Conservation (phyloP, 2,888 invertebrate species). For the Muschampia plurimacula region DNA sequence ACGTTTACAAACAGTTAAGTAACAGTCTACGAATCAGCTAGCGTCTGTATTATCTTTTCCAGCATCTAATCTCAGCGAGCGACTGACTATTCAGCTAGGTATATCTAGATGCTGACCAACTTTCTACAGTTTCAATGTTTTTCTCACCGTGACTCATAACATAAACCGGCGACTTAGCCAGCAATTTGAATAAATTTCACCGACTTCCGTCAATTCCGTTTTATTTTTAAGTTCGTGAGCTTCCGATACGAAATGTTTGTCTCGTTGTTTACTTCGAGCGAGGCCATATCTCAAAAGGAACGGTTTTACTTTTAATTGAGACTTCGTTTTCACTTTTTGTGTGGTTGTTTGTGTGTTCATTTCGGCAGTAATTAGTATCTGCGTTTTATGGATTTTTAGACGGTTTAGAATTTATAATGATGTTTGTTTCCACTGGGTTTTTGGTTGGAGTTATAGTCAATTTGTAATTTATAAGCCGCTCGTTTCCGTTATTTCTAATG, state of each 20-base stretch:
- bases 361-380: not conserved
- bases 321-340: not conserved
- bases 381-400: not conserved
- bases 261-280: not conserved
- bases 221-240: not conserved
- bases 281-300: not conserved
- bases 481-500: no score
- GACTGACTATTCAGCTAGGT: not conserved
- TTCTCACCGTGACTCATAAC: slow-evolving; percentile 25
- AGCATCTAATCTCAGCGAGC: not conserved
- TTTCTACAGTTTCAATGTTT: slow-evolving; percentile 28
- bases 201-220: not conserved
- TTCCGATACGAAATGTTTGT: slow-evolving; percentile 4
- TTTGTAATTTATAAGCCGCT: not conserved
- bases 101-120: slow-evolving; percentile 29
- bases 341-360: not conserved
- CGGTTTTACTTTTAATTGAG: not conserved
- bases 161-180: slow-evolving; percentile 6
- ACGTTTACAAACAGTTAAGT: not conserved
- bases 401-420: not conserved
- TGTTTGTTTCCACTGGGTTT: not conserved
- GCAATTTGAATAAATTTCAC: slow-evolving; percentile 11
- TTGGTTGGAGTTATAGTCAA: not conserved
- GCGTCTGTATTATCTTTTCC: not conserved
- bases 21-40: slow-evolving; percentile 7